Conservation (phyloP, 2,113 vertebrate genomes). For the Spermophilus dauricus region DNA sequence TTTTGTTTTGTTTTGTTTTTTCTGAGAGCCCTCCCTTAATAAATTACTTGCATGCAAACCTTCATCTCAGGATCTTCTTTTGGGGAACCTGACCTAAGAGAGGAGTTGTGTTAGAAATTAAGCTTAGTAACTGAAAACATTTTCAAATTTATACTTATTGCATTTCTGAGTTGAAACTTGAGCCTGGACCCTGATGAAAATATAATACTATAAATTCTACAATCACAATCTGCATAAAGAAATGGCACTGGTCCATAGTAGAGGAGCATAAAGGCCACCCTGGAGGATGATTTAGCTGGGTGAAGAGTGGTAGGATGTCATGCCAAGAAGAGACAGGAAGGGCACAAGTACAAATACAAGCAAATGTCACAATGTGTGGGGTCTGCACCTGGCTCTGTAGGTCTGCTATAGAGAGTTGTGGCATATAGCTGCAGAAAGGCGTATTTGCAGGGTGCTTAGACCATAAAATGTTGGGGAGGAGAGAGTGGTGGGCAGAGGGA, state of each 20-base stretch:
- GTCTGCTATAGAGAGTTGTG: neutral
- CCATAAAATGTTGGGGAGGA: neutral
- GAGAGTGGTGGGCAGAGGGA: rapidly evolving
- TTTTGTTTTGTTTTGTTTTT: no score
- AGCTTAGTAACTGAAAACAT: neutral
- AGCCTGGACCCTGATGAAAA: neutral
- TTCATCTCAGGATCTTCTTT: neutral
- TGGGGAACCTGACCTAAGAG: neutral
- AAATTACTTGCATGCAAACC: neutral
- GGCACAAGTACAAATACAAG: neutral
- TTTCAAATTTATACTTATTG: neutral
- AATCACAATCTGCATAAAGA: neutral
- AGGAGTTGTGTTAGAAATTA: constrained; percentile 15
- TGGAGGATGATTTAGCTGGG: neutral
- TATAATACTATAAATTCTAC: neutral
- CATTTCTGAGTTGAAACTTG: neutral
- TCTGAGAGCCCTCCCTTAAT: neutral
- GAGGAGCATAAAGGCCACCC: neutral
- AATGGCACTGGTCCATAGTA: neutral
- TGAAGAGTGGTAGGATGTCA: neutral
- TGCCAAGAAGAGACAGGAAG: neutral
- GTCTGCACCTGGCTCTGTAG: neutral
- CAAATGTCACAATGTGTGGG: neutral
- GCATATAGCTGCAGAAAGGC: neutral
- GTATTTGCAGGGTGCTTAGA: no score